These are phyloP conservation scores for Myotis lucifugus DNA, from an alignment of 2,113 vertebrate genomes.

Conservation along the genomic window DNA sequence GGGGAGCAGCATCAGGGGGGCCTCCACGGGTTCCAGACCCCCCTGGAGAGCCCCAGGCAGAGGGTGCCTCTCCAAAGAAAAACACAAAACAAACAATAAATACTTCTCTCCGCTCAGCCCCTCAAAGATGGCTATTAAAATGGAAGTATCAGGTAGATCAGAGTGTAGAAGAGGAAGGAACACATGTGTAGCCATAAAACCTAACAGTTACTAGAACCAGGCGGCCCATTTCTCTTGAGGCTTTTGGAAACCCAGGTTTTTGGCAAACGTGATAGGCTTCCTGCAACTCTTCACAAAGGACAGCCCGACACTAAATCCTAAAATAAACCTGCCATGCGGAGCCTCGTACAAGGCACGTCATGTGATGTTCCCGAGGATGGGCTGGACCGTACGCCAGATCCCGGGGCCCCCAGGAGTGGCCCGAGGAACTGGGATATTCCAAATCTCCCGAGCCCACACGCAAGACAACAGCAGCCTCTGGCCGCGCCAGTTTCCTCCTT, in stretches of 20 bases:
- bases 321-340: neutral
- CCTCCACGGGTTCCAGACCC: neutral
- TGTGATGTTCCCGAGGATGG: neutral
- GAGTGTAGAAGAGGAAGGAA: neutral
- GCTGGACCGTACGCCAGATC: too few relatives aligned
- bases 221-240: neutral
- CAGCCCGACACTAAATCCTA: neutral
- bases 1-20: neutral
- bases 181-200: neutral
- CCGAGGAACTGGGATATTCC: neutral
- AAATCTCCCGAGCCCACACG: neutral
- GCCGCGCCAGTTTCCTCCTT: neutral
- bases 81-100: neutral
- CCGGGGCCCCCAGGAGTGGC: neutral
- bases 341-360: neutral
- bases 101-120: neutral
- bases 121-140: neutral
- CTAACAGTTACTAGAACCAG: neutral
- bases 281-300: constrained; percentile 9
- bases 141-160: constrained; percentile 26
- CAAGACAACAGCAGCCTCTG: neutral
- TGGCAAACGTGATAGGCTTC: neutral
- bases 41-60: neutral
- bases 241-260: constrained; percentile 4
- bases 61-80: neutral